Conservation (phyloP, 2,113 vertebrate species). For the Leucoraja erinaceus region DNA sequence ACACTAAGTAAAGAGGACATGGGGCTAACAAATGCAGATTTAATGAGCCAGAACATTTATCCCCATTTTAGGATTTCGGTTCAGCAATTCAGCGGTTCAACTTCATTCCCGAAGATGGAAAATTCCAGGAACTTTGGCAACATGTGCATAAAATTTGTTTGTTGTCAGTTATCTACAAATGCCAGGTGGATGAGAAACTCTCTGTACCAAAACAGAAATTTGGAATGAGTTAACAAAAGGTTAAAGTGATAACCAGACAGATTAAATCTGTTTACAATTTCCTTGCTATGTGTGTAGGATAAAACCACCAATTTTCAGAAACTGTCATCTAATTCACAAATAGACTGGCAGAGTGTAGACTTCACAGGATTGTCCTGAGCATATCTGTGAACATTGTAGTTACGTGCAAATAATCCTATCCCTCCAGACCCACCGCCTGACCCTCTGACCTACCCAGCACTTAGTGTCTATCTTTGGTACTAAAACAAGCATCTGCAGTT, state of each 20-base stretch:
- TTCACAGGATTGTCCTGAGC: background rate
- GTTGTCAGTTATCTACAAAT: background rate
- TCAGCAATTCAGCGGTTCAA: too few relatives aligned
- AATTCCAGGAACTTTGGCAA: background rate
- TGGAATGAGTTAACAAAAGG: background rate
- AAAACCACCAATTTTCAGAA: background rate
- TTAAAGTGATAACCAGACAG: background rate
- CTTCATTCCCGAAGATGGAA: background rate
- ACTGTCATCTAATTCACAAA: background rate
- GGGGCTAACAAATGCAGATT: too few relatives aligned
- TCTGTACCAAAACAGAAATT: background rate
- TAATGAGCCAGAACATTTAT: too few relatives aligned
- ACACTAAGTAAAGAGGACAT: too few relatives aligned
- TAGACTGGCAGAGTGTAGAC: background rate
- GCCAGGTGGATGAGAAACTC: background rate
- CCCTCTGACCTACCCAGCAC: too few relatives aligned
- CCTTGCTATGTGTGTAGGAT: background rate
- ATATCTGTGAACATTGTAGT: background rate
- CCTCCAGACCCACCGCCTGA: too few relatives aligned
- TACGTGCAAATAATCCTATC: too few relatives aligned
- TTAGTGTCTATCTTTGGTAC: too few relatives aligned
- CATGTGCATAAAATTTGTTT: background rate
- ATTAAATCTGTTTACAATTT: background rate
- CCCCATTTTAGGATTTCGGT: background rate
- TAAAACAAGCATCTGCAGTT: too few relatives aligned